Evolutionary conservation across 2,113 vertebrate genomes (phyloP).

Genomic region (Toxotes chatareus): DNA sequence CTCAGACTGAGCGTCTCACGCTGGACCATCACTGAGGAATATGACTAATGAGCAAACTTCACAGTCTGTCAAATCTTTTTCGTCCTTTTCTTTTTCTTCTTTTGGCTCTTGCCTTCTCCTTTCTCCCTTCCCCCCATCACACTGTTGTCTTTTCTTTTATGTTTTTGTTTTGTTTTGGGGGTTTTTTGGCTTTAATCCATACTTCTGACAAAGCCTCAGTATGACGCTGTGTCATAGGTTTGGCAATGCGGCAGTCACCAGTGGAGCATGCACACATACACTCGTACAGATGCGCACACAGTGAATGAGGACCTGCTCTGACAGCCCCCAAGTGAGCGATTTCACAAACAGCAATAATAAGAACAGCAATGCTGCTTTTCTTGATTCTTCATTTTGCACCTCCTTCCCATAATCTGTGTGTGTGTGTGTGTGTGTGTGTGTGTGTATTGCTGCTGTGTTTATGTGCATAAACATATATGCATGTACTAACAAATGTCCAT

Average conservation of each 20-base stretch:
- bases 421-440: background rate
- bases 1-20: constrained; percentile 26
- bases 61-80: constrained; percentile 43
- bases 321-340: constrained; percentile 72
- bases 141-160: constrained; percentile 9
- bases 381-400: constrained; percentile 67
- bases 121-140: background rate
- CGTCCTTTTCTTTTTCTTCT: background rate
- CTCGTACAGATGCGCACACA: constrained; percentile 19
- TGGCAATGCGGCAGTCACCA: constrained; percentile 48
- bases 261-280: constrained; percentile 13
- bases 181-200: constrained; percentile 45
- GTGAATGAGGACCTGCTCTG: constrained; percentile 61
- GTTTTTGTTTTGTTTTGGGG: constrained; percentile 3
- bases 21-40: constrained; percentile 33
- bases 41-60: constrained; percentile 63
- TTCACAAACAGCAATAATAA: constrained; percentile 75
- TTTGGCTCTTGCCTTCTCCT: constrained; percentile 4
- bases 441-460: constrained; percentile 13
- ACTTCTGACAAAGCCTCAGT: constrained; percentile 52
- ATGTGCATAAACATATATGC: constrained; percentile 7
- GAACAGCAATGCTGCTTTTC: constrained; percentile 53
- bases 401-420: constrained; percentile 14
- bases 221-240: constrained; percentile 49
- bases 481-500: constrained; percentile 19